Evolutionary conservation across 2,888 invertebrate genomes (phyloP).

Genomic region (Sericinus montela): DNA sequence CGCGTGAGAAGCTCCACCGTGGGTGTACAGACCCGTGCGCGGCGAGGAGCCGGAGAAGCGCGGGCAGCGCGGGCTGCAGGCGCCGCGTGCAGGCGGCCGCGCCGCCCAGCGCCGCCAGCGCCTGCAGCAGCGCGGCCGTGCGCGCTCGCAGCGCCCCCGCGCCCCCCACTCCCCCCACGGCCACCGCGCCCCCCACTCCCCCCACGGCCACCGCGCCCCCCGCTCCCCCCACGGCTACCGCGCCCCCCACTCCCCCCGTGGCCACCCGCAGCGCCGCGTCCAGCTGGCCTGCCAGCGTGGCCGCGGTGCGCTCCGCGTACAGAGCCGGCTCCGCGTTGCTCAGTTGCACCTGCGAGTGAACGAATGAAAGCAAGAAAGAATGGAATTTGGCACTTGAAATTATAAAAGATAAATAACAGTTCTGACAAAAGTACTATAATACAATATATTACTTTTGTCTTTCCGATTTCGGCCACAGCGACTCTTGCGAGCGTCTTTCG

Average conservation of each 20-base stretch:
- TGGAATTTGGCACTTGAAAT: no score
- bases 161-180: background rate
- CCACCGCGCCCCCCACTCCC: conserved; percentile 13
- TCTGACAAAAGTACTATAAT: no score
- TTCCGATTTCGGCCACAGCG: no score
- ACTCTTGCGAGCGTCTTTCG: no score
- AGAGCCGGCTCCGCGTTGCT: conserved; percentile 45
- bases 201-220: conserved; percentile 15
- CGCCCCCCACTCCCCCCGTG: background rate
- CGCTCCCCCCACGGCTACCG: conserved; percentile 17
- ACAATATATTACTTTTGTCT: no score
- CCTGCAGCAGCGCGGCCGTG: conserved; percentile 49
- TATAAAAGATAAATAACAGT: no score
- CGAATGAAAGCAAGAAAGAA: no score
- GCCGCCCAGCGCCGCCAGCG: conserved; percentile 52
- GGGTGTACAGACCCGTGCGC: background rate
- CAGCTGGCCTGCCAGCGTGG: conserved; percentile 43
- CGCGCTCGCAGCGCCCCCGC: conserved; percentile 29
- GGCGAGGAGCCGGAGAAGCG: conserved; percentile 25
- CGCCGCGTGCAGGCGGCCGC: conserved; percentile 41
- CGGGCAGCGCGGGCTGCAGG: conserved; percentile 32
- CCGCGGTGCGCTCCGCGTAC: conserved; percentile 52
- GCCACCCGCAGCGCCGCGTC: conserved; percentile 23
- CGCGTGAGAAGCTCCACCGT: no score
- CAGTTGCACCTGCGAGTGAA: conserved; percentile 53